Evolutionary conservation across 1,140 invertebrate species (phyloP).

Genomic region (Bemisia tabaci): DNA sequence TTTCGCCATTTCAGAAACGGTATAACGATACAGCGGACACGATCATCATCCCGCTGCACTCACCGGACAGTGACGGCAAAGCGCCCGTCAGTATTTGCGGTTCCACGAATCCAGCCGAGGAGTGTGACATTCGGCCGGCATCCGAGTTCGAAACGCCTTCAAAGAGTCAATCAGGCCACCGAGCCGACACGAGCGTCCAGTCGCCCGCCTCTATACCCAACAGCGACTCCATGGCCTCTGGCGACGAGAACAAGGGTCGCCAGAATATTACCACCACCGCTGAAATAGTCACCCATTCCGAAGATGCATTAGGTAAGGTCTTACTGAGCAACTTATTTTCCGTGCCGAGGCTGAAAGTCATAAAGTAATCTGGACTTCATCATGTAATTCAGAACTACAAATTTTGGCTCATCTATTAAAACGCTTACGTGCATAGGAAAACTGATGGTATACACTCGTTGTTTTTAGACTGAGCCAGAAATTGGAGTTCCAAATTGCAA

Average conservation of each 20-base stretch:
- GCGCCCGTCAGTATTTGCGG: too few relatives aligned
- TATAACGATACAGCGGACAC: conserved; percentile 13
- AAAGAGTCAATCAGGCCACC: not conserved
- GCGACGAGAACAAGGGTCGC: conserved; percentile 31
- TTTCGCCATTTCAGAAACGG: not conserved
- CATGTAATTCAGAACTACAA: too few relatives aligned
- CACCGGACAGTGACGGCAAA: conserved; percentile 29
- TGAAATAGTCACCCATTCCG: not conserved
- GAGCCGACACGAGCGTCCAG: not conserved
- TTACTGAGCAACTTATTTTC: too few relatives aligned
- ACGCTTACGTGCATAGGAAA: too few relatives aligned
- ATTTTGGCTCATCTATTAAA: too few relatives aligned
- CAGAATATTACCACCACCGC: not conserved
- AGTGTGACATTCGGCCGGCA: not conserved
- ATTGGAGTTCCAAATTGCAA: too few relatives aligned
- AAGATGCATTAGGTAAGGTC: not conserved
- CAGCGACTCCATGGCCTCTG: too few relatives aligned
- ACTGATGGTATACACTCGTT: too few relatives aligned
- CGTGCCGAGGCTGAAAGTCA: too few relatives aligned
- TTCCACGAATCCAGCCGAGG: not conserved
- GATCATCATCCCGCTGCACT: conserved; percentile 38
- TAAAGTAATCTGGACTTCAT: too few relatives aligned
- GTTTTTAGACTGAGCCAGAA: too few relatives aligned
- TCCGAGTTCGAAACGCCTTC: not conserved
- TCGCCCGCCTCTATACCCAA: too few relatives aligned